phyloP scores from a whole-genome alignment of 2,113 vertebrate species.

The Perognathus longimembris region DNA sequence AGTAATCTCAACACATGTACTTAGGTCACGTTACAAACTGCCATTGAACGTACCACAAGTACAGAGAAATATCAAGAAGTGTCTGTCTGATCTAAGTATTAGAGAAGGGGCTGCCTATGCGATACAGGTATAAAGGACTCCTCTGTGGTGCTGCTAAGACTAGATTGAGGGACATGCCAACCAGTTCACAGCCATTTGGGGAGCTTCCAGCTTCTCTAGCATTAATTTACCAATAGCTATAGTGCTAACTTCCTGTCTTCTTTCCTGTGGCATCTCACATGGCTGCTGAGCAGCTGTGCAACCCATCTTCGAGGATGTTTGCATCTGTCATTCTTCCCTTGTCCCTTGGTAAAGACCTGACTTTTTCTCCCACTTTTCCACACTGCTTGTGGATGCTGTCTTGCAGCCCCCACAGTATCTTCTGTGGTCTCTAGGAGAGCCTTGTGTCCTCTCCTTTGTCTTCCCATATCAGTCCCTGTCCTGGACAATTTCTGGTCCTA shows the following conservation, averaged over 20 bases:
- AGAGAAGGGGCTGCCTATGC: not conserved
- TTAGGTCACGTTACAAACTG: not conserved
- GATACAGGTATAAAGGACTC: not conserved
- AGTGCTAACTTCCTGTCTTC: not conserved
- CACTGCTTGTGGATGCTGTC: not conserved
- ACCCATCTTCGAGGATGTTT: not conserved
- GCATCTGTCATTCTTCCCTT: not conserved
- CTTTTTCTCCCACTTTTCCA: not conserved
- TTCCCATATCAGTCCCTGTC: not conserved
- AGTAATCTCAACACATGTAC: not conserved
- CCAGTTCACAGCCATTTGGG: too few species aligned
- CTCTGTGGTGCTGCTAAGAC: not conserved
- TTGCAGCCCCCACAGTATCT: not conserved
- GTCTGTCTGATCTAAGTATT: not conserved
- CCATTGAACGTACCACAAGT: not conserved
- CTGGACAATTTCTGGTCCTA: not conserved
- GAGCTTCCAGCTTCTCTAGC: not conserved
- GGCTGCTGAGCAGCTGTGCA: not conserved
- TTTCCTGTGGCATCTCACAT: not conserved
- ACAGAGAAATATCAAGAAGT: not conserved
- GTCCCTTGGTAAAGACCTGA: not conserved
- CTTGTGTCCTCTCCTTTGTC: not conserved
- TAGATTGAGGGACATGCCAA: not conserved
- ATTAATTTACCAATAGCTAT: not conserved
- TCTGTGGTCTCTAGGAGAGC: not conserved